Conservation (phyloP, 2,113 vertebrate species). For the Antennarius striatus region DNA sequence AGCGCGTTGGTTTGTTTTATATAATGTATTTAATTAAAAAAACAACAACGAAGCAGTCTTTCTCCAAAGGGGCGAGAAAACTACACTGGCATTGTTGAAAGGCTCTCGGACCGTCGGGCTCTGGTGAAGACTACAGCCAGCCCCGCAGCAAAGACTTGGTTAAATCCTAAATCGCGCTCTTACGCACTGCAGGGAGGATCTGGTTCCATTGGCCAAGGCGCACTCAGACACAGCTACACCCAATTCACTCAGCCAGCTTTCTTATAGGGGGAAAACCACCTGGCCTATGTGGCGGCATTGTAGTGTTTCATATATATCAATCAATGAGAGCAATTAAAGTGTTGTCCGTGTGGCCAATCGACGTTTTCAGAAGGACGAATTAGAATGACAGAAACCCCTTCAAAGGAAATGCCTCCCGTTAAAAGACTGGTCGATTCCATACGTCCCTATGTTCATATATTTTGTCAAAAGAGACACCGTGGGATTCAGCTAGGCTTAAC, state of each 20-base stretch:
- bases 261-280: slow-evolving; percentile 74
- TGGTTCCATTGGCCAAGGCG: slow-evolving; percentile 98
- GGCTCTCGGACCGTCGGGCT: slow-evolving; percentile 75
- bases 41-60: slow-evolving; percentile 44
- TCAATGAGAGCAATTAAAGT: slow-evolving; percentile 64
- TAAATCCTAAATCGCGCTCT: slow-evolving; percentile 99
- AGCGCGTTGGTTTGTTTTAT: slow-evolving; percentile 59
- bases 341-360: slow-evolving; percentile 30
- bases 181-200: slow-evolving; percentile 99
- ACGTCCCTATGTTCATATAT: slow-evolving; percentile 19
- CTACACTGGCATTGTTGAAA: slow-evolving; percentile 74
- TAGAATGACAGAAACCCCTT: too few species aligned
- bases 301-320: slow-evolving; percentile 68
- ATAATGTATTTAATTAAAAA: slow-evolving; percentile 8
- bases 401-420: background rate
- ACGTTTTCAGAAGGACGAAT: too few species aligned
- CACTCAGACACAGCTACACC: slow-evolving; percentile 87
- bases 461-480: slow-evolving; percentile 12
- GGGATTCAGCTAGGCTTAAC: too few species aligned
- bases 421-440: slow-evolving; percentile 21
- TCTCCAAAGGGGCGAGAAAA: slow-evolving; percentile 69
- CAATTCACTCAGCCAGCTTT: slow-evolving; percentile 92
- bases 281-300: slow-evolving; percentile 54
- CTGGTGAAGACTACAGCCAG: slow-evolving; percentile 92
- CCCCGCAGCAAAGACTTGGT: slow-evolving; percentile 96